Percentiles rank a stretch among this genome's conserved stretches.
Evolutionary conservation across 2,888 invertebrate species (phyloP).

Genomic region (Melinopterus prodromus): DNA sequence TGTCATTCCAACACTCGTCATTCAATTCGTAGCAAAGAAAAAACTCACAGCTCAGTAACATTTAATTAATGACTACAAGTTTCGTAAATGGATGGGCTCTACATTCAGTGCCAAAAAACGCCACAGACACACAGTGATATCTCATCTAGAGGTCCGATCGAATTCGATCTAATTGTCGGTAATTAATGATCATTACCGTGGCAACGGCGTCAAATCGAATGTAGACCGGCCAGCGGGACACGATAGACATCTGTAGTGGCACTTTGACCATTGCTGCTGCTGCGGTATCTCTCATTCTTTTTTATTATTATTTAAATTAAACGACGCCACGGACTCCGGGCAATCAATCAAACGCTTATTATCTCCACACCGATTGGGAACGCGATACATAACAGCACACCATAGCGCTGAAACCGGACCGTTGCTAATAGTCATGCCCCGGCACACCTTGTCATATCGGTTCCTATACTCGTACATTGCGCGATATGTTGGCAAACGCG

Average conservation of each 20-base stretch:
- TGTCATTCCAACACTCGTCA: not conserved
- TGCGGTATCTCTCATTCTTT: not conserved
- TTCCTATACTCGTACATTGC: not conserved
- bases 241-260: not conserved
- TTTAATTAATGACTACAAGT: not conserved
- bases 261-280: not conserved
- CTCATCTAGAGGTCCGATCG: not conserved
- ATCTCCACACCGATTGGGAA: not conserved
- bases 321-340: not conserved
- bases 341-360: conserved; percentile 4
- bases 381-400: not conserved
- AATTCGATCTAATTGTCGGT: not conserved
- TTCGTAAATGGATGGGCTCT: not conserved
- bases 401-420: not conserved
- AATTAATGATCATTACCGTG: not conserved
- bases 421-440: not conserved
- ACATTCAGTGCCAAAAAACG: not conserved
- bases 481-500: not conserved
- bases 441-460: not conserved
- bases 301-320: not conserved
- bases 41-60: not conserved
- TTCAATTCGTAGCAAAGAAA: not conserved
- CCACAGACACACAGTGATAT: not conserved
- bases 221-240: not conserved
- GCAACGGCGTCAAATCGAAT: not conserved